Evolutionary conservation across 2,888 invertebrate species (phyloP), one percentile per base, ranked within the genome.

Genomic region (Eupeodes latifasciatus): DNA sequence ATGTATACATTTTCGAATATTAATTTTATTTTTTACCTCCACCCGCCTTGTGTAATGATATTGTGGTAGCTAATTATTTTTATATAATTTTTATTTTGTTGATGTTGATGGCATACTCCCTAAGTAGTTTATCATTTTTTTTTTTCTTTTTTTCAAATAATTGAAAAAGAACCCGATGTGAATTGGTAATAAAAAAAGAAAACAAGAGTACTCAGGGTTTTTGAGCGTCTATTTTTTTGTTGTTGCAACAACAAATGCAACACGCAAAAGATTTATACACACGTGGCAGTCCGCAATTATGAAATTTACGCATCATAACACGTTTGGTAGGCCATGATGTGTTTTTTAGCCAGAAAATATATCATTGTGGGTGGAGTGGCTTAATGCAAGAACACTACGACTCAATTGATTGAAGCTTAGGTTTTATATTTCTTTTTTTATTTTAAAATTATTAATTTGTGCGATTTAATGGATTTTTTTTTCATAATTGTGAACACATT

Each of bases 261-360:
- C 19, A 76, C 66, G 44, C 53, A 64, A 64, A 78, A 88, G 85
- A 88, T 88, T 88, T 81, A 88, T 85, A 75, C 78, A 78, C 80
- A 71, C 77, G 67, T 53, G 85, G 85, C 57, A 81, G 59, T 19
- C 85, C 81, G 81, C 81, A 88, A 88, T 85, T 88, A 85, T 88
- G 85, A 88, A 88, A 85, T 85, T 85, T 81, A 85, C 85, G 88
- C 85, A 88, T 81, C 74, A 76, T 81, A 88, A 88, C 77, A 81
- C 81, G 80, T 61, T 27, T n/a, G 75, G 77, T 49, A 62, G 72
- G 57, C 75, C 47, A 85, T 71, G 55, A 62, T 40, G 40, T 27
- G 2, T 27, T 40, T 40, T 40, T 64, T 88, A 69, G 67, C 40
- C 72, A 66, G 84, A 85, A 88, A 85, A 67, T 66, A 64, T 57